phyloP scores from a whole-genome alignment of 2,113 vertebrate species.

The Dascyllus trimaculatus region DNA sequence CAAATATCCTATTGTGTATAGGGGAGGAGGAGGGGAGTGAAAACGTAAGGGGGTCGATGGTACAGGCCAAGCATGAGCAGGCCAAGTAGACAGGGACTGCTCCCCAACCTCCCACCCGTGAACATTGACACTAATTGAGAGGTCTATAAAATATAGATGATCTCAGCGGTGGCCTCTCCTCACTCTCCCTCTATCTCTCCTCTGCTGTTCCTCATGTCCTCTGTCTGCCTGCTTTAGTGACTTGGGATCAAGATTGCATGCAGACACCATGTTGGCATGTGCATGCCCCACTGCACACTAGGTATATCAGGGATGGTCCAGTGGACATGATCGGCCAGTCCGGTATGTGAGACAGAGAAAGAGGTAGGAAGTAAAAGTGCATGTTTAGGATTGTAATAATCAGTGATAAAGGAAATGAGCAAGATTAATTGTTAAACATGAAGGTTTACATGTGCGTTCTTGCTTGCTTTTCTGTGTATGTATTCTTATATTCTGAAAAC shows the following conservation, averaged over 20 bases:
- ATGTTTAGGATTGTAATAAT: constrained; percentile 2
- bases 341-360: constrained; percentile 30
- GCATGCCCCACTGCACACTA: constrained; percentile 66
- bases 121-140: constrained; percentile 84
- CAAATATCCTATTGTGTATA: constrained; percentile 50
- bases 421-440: not conserved
- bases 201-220: constrained; percentile 43
- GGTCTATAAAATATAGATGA: constrained; percentile 84
- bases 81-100: constrained; percentile 54
- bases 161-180: constrained; percentile 59
- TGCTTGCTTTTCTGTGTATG: not conserved
- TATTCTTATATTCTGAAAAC: constrained; percentile 18
- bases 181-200: constrained; percentile 9
- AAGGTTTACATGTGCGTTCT: not conserved
- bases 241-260: constrained; percentile 70
- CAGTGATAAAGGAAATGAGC: constrained; percentile 5
- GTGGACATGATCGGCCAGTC: constrained; percentile 49
- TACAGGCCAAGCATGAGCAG: constrained; percentile 38
- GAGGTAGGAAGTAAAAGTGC: not conserved
- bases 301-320: constrained; percentile 66
- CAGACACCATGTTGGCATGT: constrained; percentile 67
- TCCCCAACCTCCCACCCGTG: constrained; percentile 68
- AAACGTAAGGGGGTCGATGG: constrained; percentile 30
- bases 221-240: constrained; percentile 66
- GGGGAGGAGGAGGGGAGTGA: not conserved